Percentiles rank a stretch among this genome's conserved stretches.
These are phyloP conservation scores for Mimachlamys varia DNA, from an alignment of 2,888 invertebrate species.

Conservation along the genomic window DNA sequence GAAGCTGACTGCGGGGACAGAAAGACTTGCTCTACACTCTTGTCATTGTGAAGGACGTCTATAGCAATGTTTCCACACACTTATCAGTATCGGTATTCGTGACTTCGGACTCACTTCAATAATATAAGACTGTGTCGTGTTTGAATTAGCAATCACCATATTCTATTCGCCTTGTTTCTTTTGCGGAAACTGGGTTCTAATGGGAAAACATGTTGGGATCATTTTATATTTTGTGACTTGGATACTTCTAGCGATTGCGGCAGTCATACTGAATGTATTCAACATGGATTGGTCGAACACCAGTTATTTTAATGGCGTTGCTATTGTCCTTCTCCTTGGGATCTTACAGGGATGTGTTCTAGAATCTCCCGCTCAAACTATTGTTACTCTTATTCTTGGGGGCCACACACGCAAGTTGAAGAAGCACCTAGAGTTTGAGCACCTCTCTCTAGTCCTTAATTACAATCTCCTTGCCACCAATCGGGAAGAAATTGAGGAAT, in stretches of 20 bases:
- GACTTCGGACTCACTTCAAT: background rate
- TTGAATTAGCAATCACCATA: background rate
- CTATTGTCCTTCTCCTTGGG: conserved; percentile 38
- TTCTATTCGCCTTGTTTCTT: background rate
- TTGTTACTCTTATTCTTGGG: conserved; percentile 52
- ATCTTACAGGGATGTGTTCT: conserved; percentile 47
- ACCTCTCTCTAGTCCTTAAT: conserved; percentile 58
- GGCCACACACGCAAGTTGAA: conserved; percentile 37
- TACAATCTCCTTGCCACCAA: conserved; percentile 61
- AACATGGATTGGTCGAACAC: conserved; percentile 46
- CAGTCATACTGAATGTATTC: conserved; percentile 44
- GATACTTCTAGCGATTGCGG: conserved; percentile 38
- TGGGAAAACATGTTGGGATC: conserved; percentile 42
- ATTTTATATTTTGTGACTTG: conserved; percentile 42
- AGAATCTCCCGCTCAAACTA: conserved; percentile 54
- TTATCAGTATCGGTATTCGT: background rate
- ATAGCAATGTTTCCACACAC: background rate
- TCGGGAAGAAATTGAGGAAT: conserved; percentile 66
- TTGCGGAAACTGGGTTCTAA: background rate
- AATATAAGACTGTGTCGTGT: background rate
- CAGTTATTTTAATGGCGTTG: conserved; percentile 29
- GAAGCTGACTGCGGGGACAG: background rate
- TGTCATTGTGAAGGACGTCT: background rate
- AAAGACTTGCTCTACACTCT: background rate
- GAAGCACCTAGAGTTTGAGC: conserved; percentile 14